Percentiles rank a stretch among this genome's conserved stretches.
Conservation (phyloP, 2,888 invertebrate species). For the Aphrophora alni region DNA sequence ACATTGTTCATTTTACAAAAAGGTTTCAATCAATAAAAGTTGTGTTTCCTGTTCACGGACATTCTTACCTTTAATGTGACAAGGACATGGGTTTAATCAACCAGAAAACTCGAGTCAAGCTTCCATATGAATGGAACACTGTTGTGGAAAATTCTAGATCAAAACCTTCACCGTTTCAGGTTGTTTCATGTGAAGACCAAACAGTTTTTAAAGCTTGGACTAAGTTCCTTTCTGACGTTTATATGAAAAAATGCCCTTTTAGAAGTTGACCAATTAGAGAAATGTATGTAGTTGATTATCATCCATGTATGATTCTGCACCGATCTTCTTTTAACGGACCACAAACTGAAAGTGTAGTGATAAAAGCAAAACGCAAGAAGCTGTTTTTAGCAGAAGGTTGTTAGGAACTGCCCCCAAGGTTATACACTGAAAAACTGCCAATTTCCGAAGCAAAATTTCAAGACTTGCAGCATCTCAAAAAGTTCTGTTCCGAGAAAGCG, state of each 20-base stretch:
- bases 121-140: slow-evolving; percentile 47
- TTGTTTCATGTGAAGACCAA: slow-evolving; percentile 39
- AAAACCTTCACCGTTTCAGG: slow-evolving; percentile 46
- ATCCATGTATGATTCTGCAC: slow-evolving; percentile 34
- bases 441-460: slow-evolving; percentile 16
- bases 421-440: background rate
- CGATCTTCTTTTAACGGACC: slow-evolving; percentile 18
- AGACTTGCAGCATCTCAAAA: slow-evolving; percentile 19
- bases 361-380: slow-evolving; percentile 5
- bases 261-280: slow-evolving; percentile 39
- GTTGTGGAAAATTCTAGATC: slow-evolving; percentile 42
- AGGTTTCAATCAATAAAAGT: slow-evolving; percentile 35
- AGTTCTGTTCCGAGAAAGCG: background rate
- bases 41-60: slow-evolving; percentile 38
- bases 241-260: slow-evolving; percentile 44
- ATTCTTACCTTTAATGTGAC: slow-evolving; percentile 49
- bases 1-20: slow-evolving; percentile 33
- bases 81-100: slow-evolving; percentile 48
- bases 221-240: slow-evolving; percentile 22
- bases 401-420: slow-evolving; percentile 8
- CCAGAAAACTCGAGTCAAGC: slow-evolving; percentile 44
- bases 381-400: slow-evolving; percentile 13
- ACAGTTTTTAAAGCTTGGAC: slow-evolving; percentile 33
- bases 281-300: slow-evolving; percentile 33
- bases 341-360: slow-evolving; percentile 18